Base-by-base conservation (phyloP, 1,140 invertebrate species). In the Macrocentrus cingulum region DNA sequence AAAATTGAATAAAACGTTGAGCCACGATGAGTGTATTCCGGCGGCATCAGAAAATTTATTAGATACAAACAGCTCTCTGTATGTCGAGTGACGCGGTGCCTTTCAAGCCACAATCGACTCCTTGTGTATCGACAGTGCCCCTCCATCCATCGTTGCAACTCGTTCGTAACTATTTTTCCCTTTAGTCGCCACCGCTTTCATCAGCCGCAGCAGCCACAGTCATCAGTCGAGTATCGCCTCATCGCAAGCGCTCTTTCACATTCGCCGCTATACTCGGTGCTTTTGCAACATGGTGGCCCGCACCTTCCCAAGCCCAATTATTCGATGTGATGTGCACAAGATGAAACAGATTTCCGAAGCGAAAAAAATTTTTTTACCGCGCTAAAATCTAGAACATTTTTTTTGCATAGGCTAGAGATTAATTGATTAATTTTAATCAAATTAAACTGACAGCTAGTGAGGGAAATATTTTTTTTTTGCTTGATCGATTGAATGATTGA, bases 81-180 rank as follows among this genome's bases (percentile, higher is more conserved):
- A 39, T 53, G 56, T 39, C 48, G 59, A 53, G 53, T 19, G 19
- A 41, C 32, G 37, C 48, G 59, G 49, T 42, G 56, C 45, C 69
- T 76, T 76, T 77, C 62, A 70, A 63, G n/a, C 60, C 60, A 70
- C 68, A 70, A 70, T 70, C 69, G 68, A 67, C 65, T 68, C 75
- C 70, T 79, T 77, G 76, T 77, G 76, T 78, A 79, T 79, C 71
- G 75, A 74, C 69, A 72, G 56, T 39, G 32, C 39, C 34, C 45
- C 29, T 7, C 41, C 32, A 23, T 20, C 42, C 23, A 23, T 1
- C 23, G n/a, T 41, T 4, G 15, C 36, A 36, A 39, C 41, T 9
- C n/a, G 8, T 55, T 13, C 42, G 36, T 46, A 4, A 41, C 18
- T 22, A 45, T 68, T 70, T 74, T 71, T 60, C 64, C 71, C 68